These are phyloP conservation scores for Andinoacara biseriatus DNA, from an alignment of 2,113 vertebrate species.

Conservation along the genomic window DNA sequence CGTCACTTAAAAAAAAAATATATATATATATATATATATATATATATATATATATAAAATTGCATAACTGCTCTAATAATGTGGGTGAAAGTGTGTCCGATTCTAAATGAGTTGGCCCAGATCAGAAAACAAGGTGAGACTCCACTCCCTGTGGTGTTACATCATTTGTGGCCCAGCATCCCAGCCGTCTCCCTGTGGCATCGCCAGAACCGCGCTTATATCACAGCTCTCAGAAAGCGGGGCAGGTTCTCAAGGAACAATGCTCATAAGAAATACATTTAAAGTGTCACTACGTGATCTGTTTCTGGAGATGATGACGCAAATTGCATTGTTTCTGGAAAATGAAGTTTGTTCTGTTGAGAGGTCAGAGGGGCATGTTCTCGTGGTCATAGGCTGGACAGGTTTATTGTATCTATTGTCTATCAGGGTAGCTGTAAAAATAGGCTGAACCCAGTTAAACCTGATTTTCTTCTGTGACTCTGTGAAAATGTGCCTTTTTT, in stretches of 20 bases:
- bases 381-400: neutral
- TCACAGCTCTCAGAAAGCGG: slow-evolving; percentile 55
- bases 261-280: neutral
- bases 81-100: slow-evolving; percentile 39
- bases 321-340: neutral
- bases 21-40: too few species aligned
- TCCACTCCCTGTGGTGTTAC: slow-evolving; percentile 69
- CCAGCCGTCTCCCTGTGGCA: slow-evolving; percentile 32
- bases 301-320: neutral
- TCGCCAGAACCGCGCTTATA: slow-evolving; percentile 37
- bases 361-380: slow-evolving; percentile 1
- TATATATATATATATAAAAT: neutral
- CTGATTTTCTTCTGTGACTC: neutral
- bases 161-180: slow-evolving; percentile 59
- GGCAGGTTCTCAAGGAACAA: slow-evolving; percentile 22
- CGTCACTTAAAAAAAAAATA: too few species aligned
- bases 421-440: neutral
- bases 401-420: neutral
- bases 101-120: slow-evolving; percentile 71
- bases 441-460: neutral
- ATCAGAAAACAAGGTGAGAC: slow-evolving; percentile 73
- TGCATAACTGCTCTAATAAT: slow-evolving; percentile 58
- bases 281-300: neutral
- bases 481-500: neutral
- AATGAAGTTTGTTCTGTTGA: neutral